Evolutionary conservation across 2,797 vertebrate genomes (phyloP), one percentile per base, ranked within the genome.

Genomic region (Rhodeus uyekii): DNA sequence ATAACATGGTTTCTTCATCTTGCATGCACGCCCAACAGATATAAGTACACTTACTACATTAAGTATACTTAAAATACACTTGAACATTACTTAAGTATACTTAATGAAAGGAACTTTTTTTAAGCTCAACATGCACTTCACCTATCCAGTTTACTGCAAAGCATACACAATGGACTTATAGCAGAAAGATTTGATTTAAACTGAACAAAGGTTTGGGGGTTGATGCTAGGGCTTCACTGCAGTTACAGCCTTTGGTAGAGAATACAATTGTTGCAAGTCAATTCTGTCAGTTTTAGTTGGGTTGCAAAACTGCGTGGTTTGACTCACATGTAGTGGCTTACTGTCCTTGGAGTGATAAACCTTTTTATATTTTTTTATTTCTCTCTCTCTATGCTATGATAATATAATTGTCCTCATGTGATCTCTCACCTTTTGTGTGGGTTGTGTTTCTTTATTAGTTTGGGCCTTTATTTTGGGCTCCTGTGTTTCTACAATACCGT

Each of bases 391-490:
- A 10, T 73, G 46, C 18, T 36, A 50, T 48, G 69, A 29, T 73
- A 73, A 36, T 36, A 73, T 53, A 0, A 53, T 73, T 73, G n/a
- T 73, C 71, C 48, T 55, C 22, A 22, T 38, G 48, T 36, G 71
- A 53, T 36, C 3, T 8, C 29, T 24, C 71, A 53, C 19, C 48
- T 73, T 48, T 53, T 73, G 32, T 38, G 32, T 55, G 48, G 22
- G 48, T 55, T 55, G 32, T 27, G 67, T n/a, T 55, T 36, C 71
- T 73, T 53, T 73, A 73, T 73, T 73, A 38, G 48, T 53, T 53
- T 53, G 18, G 6, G 19, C 69, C 29, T 73, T 53, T 73, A 73
- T 73, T 73, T 53, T 53, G 32, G 22, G 13, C 48, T 53, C 6
- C 19, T 19, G 18, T 64, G 61, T 64, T 8, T 36, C 32, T 29